phyloP scores from a whole-genome alignment of 1,140 invertebrate genomes.

The Saccostrea glomerata region DNA sequence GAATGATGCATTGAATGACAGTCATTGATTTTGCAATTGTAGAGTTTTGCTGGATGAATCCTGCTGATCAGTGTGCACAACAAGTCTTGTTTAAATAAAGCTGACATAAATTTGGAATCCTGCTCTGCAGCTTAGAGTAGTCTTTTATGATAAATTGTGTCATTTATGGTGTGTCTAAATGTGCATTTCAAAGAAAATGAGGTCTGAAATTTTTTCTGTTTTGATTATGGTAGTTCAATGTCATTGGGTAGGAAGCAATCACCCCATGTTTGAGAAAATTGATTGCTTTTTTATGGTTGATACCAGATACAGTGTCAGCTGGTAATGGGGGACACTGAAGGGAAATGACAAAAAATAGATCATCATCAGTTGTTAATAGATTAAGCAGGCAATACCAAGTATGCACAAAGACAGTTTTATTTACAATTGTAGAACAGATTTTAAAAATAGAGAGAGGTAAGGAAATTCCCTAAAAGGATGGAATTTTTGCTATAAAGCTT shows the following conservation, averaged over 20 bases:
- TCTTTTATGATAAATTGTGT: no score
- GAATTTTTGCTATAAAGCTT: neutral
- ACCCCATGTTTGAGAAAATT: neutral
- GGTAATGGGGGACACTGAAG: neutral
- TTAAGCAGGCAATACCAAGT: no score
- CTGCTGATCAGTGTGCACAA: no score
- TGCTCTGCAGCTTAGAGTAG: neutral
- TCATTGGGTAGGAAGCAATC: constrained; percentile 1
- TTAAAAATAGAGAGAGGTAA: no score
- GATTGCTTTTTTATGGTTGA: neutral
- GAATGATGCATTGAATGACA: neutral
- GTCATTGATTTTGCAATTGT: neutral
- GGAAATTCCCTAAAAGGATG: neutral
- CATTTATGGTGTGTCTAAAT: no score
- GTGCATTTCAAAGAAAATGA: no score
- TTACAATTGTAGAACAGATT: no score
- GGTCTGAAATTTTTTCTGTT: no score
- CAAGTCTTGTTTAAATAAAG: neutral
- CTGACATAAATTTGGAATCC: neutral
- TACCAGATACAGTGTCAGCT: neutral
- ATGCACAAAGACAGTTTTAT: no score
- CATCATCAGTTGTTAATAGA: no score
- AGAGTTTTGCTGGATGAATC: neutral
- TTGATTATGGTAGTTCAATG: neutral
- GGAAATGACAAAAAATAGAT: neutral